Evolutionary conservation across 2,113 vertebrate genomes (phyloP).

Genomic region (Phrynosoma blainvillii): DNA sequence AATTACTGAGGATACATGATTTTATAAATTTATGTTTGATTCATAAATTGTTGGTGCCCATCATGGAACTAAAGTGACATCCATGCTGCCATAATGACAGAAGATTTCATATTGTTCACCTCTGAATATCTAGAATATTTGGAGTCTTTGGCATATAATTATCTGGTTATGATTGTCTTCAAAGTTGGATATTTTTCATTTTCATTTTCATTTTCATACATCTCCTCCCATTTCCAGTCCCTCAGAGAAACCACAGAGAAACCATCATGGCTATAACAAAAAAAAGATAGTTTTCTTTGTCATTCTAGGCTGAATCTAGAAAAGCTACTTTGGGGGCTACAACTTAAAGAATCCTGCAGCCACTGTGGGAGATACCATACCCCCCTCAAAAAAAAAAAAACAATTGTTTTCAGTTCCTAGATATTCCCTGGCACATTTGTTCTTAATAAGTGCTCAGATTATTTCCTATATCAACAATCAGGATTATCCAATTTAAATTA

Average conservation of each 20-base stretch:
- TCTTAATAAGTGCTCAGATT: no score
- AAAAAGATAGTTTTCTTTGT: not conserved
- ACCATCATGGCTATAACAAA: not conserved
- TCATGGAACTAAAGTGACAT: not conserved
- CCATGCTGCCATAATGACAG: no score
- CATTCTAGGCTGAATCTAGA: not conserved
- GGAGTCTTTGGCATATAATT: not conserved
- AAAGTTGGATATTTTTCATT: not conserved
- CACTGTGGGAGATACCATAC: no score
- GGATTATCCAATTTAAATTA: not conserved
- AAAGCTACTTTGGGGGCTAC: not conserved
- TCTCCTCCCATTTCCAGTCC: not conserved
- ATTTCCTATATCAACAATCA: not conserved
- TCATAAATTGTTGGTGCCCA: not conserved
- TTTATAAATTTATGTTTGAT: no score
- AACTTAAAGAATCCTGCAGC: not conserved
- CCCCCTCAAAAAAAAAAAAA: no score
- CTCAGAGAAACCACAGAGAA: not conserved
- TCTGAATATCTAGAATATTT: not conserved
- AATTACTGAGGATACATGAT: no score
- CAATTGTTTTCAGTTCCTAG: no score
- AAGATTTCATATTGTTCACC: not conserved
- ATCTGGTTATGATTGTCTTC: not conserved
- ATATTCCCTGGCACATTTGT: no score
- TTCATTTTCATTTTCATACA: not conserved